Base-by-base conservation (phyloP, 2,888 invertebrate genomes). In the Andricus curvator region DNA sequence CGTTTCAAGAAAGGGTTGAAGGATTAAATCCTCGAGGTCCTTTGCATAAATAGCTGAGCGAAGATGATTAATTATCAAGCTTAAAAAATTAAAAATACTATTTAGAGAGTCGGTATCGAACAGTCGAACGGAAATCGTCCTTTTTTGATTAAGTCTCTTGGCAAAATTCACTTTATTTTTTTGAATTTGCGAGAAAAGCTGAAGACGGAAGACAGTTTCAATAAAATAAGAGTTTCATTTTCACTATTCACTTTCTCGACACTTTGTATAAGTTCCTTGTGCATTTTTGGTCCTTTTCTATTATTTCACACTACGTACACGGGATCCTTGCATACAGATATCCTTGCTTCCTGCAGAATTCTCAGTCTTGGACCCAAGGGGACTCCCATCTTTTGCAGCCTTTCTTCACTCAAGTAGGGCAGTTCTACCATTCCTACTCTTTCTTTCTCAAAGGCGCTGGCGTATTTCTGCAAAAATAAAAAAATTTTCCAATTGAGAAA, bases 391-490 rank as follows among this genome's bases (percentile, higher is more conserved):
- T 97, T 97, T 86, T 97, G 95, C 8, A 98, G 94, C 80, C 97
- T 94, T 87, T 98, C 98, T 91, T 98, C 98, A 0, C 96, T 97
- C 85, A 98, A 94, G 93, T 98, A 98, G 0, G 98, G 98, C 81
- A 98, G 93, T 92, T 98, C 98, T 51, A 98, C 96, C 93, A 98
- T 97, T 11, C 98, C 98, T 0, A 97, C 96, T 89, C 96, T 96
- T 93, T 98, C 98, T 85, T 96, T 96, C 90, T 98, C 97, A 84
- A 98, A 96, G 74, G 96, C 94, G 0, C 94, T 94, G 56, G 97
- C 97, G 92, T 97, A 98, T 96, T 97, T 97, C 98, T 98, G 94
- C 41, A 93, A 93, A 88, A 85, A 85, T 67, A n/a, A 68, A 88
- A 85, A 33, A 15, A n/a, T 51, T 51, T 33, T 66, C n/a, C 25